Evolutionary conservation across 2,113 vertebrate species (phyloP).

Genomic region (Oplegnathus fasciatus): DNA sequence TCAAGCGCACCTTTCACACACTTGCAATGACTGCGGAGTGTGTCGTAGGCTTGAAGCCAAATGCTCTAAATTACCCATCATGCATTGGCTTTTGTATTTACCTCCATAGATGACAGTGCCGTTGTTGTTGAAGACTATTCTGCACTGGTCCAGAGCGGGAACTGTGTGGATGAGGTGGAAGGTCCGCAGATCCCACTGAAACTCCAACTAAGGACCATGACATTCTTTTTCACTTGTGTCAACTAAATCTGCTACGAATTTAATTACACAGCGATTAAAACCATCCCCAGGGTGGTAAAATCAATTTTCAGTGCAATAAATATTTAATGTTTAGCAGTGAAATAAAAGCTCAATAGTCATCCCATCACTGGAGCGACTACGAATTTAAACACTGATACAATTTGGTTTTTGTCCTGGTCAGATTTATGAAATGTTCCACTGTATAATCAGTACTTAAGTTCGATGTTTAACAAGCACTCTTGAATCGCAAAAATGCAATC

Average conservation of each 20-base stretch:
- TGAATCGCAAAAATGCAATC: neutral
- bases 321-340: slow-evolving; percentile 62
- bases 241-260: slow-evolving; percentile 4
- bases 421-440: neutral
- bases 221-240: slow-evolving; percentile 13
- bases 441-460: neutral
- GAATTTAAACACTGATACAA: slow-evolving; percentile 19
- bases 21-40: slow-evolving; percentile 23
- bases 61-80: slow-evolving; percentile 5
- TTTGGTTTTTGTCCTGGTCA: neutral
- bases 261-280: slow-evolving; percentile 43
- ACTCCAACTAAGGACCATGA: slow-evolving; percentile 83
- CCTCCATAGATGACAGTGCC: slow-evolving; percentile 99
- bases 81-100: slow-evolving; percentile 71
- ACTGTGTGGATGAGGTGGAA: slow-evolving; percentile 98
- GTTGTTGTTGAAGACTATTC: slow-evolving; percentile 99
- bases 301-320: slow-evolving; percentile 54
- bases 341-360: slow-evolving; percentile 39
- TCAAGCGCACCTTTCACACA: slow-evolving; percentile 58
- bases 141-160: slow-evolving; percentile 97
- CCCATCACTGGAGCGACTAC: slow-evolving; percentile 15
- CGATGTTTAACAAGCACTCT: slow-evolving; percentile 4
- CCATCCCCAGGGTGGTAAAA: slow-evolving; percentile 18
- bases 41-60: slow-evolving; percentile 29
- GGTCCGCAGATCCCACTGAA: slow-evolving; percentile 97